Evolutionary conservation across 2,888 invertebrate species (phyloP).

Genomic region (Drosophila macrothrix): DNA sequence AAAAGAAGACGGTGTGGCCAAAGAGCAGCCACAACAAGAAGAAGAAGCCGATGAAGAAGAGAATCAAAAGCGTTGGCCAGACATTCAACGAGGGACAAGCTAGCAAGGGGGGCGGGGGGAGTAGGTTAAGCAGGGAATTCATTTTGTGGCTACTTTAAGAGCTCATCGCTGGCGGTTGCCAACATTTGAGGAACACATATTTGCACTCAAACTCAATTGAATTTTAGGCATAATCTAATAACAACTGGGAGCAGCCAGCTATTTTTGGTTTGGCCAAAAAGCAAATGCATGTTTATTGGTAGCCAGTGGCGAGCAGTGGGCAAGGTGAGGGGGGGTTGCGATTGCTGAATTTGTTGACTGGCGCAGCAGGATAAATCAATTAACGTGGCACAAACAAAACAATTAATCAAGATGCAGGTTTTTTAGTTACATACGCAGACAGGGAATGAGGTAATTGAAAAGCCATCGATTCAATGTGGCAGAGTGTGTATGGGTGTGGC

Average conservation of each 20-base stretch:
- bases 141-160: conserved; percentile 47
- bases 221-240: conserved; percentile 72
- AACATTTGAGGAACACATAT: conserved; percentile 69
- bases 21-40: conserved; percentile 15
- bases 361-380: conserved; percentile 72
- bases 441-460: conserved; percentile 71
- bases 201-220: conserved; percentile 78
- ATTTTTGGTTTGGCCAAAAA: conserved; percentile 26
- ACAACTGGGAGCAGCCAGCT: conserved; percentile 49
- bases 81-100: conserved; percentile 1
- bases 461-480: conserved; percentile 60
- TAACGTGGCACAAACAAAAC: conserved; percentile 72
- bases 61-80: conserved; percentile 52
- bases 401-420: conserved; percentile 72
- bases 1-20: conserved; percentile 38
- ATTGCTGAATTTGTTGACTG: conserved; percentile 43
- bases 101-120: not conserved
- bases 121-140: not conserved
- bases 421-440: conserved; percentile 52
- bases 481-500: not conserved
- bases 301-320: not conserved
- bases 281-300: conserved; percentile 43
- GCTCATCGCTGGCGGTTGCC: conserved; percentile 13
- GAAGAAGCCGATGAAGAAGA: not conserved
- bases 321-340: not conserved